These are phyloP conservation scores for Plestiodon gilberti DNA, from an alignment of 2,113 vertebrate species.

Conservation along the genomic window DNA sequence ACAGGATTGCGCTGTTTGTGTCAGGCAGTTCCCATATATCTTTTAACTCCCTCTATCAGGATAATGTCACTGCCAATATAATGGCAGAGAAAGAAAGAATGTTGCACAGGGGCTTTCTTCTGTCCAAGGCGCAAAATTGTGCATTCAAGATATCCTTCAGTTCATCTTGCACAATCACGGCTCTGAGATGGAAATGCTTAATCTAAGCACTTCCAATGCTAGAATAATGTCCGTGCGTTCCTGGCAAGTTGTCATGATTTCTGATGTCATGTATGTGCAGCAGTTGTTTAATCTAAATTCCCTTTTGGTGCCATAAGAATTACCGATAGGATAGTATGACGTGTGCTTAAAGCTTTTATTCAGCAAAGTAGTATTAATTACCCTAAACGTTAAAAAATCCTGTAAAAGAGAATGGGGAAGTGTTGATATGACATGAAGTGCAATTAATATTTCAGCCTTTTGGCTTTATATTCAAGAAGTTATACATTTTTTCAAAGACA, in stretches of 20 bases:
- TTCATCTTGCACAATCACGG: not conserved
- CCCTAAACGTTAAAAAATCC: conserved; percentile 19
- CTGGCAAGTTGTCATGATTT: not conserved
- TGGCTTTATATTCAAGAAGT: conserved; percentile 21
- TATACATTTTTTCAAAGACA: not conserved
- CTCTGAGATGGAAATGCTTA: not conserved
- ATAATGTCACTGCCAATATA: not conserved
- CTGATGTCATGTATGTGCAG: not conserved
- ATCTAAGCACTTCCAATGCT: not conserved
- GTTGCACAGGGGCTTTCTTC: not conserved
- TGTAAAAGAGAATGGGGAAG: conserved; percentile 50
- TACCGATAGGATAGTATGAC: conserved; percentile 14
- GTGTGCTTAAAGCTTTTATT: not conserved
- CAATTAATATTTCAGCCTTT: fast-evolving
- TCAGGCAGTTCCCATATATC: not conserved
- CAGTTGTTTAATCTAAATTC: not conserved
- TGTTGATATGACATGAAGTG: conserved; percentile 20
- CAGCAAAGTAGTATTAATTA: not conserved
- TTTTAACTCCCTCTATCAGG: not conserved
- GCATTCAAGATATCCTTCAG: not conserved
- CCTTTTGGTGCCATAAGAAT: not conserved
- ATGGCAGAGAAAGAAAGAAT: not conserved
- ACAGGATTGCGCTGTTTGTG: no score
- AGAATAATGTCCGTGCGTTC: not conserved
- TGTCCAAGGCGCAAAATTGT: not conserved